These are phyloP conservation scores for Panopea generosa DNA, from an alignment of 2,888 invertebrate species.

Conservation along the genomic window DNA sequence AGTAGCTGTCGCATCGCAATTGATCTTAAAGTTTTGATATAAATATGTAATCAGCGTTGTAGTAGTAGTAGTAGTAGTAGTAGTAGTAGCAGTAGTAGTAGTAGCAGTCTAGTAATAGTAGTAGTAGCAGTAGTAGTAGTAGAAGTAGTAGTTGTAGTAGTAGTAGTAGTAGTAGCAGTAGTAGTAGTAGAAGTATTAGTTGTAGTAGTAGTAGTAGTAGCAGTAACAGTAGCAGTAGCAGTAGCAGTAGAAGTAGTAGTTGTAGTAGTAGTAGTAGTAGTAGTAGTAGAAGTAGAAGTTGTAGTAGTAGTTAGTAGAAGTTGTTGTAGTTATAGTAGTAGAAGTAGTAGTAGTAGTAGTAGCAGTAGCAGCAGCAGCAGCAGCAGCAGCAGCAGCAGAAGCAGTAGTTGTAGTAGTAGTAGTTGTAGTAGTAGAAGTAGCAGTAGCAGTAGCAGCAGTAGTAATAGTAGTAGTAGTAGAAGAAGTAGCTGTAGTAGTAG, in stretches of 20 bases:
- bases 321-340: no score
- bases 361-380: background rate
- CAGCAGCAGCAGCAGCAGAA: no score
- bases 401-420: no score
- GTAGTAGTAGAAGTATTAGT: conserved; percentile 7
- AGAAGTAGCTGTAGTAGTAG: conserved; percentile 11
- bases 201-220: background rate
- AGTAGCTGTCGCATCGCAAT: background rate
- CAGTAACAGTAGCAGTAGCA: background rate
- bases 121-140: conserved; percentile 22
- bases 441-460: conserved; percentile 7
- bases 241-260: background rate
- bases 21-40: conserved; percentile 23
- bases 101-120: conserved; percentile 21
- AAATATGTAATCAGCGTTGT: conserved; percentile 7
- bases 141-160: conserved; percentile 30
- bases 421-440: conserved; percentile 6
- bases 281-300: background rate
- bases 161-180: conserved; percentile 39
- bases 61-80: conserved; percentile 25
- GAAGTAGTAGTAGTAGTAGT: no score
- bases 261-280: conserved; percentile 3
- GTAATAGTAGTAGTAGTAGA: background rate
- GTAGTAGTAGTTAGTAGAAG: no score
- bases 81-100: conserved; percentile 24